These are phyloP conservation scores for Pollenia angustigena DNA, from an alignment of 2,888 invertebrate species.

Conservation along the genomic window DNA sequence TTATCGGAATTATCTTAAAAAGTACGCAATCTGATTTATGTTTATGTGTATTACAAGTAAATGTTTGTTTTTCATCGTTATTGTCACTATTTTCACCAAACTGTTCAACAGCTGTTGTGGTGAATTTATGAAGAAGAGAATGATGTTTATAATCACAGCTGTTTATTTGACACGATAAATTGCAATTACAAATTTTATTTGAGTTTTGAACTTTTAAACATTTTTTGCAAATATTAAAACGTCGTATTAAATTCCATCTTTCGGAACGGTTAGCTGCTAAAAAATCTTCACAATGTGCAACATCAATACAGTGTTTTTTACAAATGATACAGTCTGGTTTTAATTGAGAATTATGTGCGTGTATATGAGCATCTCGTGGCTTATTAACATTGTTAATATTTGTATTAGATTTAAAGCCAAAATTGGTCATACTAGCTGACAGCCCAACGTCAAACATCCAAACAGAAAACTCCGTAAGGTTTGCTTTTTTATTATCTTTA, in stretches of 20 bases:
- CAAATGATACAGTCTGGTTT: conserved; percentile 14
- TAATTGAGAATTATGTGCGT: background rate
- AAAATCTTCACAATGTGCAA: conserved; percentile 35
- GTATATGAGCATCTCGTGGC: conserved; percentile 16
- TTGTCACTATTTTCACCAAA: background rate
- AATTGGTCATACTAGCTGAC: conserved; percentile 32
- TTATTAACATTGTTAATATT: background rate
- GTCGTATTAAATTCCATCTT: conserved; percentile 39
- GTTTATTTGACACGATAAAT: conserved; percentile 2
- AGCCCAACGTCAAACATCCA: conserved; percentile 47
- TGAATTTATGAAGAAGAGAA: conserved; percentile 42
- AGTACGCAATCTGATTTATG: conserved; percentile 19
- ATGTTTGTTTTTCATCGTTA: background rate
- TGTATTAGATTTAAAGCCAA: background rate
- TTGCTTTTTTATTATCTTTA: conserved; percentile 3
- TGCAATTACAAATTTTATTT: conserved; percentile 29
- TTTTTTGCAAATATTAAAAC: conserved; percentile 32
- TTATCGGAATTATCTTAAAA: conserved; percentile 55
- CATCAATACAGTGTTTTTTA: conserved; percentile 2
- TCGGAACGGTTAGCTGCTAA: conserved; percentile 24
- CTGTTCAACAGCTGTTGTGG: conserved; percentile 26
- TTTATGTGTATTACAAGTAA: conserved; percentile 32
- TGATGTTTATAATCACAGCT: conserved; percentile 52
- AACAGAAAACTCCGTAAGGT: conserved; percentile 20
- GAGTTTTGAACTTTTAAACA: conserved; percentile 11